Percentiles rank a stretch among this genome's conserved stretches.
phyloP scores from a whole-genome alignment of 1,140 invertebrate species.

The Nasonia giraulti region DNA sequence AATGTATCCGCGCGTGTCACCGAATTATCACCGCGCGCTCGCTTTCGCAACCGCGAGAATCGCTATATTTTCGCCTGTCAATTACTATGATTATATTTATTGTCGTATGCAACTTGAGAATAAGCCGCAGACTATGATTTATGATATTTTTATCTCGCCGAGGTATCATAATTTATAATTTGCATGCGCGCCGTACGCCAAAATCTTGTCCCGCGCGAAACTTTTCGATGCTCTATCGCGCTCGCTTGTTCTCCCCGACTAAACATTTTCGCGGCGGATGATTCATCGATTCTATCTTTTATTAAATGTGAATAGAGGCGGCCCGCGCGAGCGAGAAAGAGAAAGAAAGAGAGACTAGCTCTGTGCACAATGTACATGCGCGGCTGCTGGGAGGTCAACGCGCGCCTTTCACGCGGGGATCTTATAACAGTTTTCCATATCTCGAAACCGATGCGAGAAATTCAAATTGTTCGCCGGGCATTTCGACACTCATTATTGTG shows the following conservation, averaged over 20 bases:
- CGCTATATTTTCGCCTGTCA: conserved; percentile 6
- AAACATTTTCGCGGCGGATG: conserved; percentile 34
- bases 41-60: background rate
- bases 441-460: conserved; percentile 27
- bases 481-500: conserved; percentile 40
- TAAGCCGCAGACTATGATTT: conserved; percentile 8
- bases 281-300: conserved; percentile 44
- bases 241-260: background rate
- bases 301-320: conserved; percentile 36
- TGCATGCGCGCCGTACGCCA: conserved; percentile 6
- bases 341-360: too few relatives aligned
- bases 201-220: conserved; percentile 29
- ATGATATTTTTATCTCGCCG: conserved; percentile 2
- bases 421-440: conserved; percentile 22
- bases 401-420: conserved; percentile 34
- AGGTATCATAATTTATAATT: conserved; percentile 14
- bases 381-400: conserved; percentile 17
- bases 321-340: background rate
- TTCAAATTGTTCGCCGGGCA: conserved; percentile 13
- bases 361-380: background rate
- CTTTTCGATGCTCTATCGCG: conserved; percentile 36
- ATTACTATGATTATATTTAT: conserved; percentile 29
- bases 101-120: background rate
- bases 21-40: background rate
- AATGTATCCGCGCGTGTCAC: too few relatives aligned